phyloP scores from a whole-genome alignment of 1,140 invertebrate species.

The Eupristina koningsbergeri region DNA sequence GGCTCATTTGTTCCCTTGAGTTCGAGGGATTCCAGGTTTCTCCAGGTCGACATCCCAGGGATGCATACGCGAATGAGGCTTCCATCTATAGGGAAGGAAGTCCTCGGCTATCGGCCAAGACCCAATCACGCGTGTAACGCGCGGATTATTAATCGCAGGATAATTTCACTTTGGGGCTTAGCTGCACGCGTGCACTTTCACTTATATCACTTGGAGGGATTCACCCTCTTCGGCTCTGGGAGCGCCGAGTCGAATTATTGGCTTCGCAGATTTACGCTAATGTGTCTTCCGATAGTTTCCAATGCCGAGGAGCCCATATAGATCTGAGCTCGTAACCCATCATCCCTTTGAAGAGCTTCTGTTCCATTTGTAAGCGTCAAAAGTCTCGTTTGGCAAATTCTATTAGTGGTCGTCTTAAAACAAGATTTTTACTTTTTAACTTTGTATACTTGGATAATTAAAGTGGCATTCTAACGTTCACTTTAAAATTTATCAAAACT shows the following conservation, averaged over 20 bases:
- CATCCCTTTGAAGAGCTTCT: not conserved
- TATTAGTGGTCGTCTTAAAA: too few species aligned
- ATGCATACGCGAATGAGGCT: too few species aligned
- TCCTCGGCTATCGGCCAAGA: slow-evolving; percentile 46
- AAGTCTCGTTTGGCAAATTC: too few species aligned
- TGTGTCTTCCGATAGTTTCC: slow-evolving; percentile 70
- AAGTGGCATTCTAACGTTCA: not conserved
- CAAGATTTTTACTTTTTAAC: too few species aligned
- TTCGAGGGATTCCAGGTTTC: too few species aligned
- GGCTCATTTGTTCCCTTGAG: too few species aligned
- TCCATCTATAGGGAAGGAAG: not conserved
- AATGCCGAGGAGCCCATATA: not conserved
- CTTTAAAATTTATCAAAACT: too few species aligned
- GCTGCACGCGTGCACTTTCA: slow-evolving; percentile 7
- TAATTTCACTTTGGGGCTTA: slow-evolving; percentile 65
- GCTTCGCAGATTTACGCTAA: slow-evolving; percentile 69
- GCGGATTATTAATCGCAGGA: slow-evolving; percentile 72
- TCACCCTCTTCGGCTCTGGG: slow-evolving; percentile 50
- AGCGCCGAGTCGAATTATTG: slow-evolving; percentile 66
- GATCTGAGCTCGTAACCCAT: not conserved
- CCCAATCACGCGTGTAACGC: slow-evolving; percentile 72
- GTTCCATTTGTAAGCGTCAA: not conserved
- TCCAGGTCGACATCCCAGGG: too few species aligned
- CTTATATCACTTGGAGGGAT: not conserved
- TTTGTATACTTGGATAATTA: not conserved